These are phyloP conservation scores for Anthopleura sola DNA, from an alignment of 64 coral and sea anemone genomes.

Conservation along the genomic window DNA sequence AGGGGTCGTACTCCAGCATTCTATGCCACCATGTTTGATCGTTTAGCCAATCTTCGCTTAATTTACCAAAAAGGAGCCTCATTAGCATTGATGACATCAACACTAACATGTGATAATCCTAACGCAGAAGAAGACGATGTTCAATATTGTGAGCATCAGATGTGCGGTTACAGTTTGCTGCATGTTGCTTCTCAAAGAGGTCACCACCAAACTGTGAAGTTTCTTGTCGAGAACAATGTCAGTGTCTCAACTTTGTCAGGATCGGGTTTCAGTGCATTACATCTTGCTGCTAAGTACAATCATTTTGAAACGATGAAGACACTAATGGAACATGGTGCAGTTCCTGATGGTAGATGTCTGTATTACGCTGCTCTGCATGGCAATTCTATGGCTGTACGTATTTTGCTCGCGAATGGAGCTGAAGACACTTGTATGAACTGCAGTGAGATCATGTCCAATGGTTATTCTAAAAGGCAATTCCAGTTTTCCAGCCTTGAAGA, in stretches of 20 bases:
- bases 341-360: constrained; percentile 20
- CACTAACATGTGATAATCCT: neutral
- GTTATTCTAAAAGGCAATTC: neutral
- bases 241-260: neutral
- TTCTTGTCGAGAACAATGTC: constrained; percentile 42
- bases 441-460: neutral
- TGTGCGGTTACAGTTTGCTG: constrained; percentile 53
- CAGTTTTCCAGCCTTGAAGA: neutral
- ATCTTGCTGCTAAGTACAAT: constrained; percentile 52
- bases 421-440: constrained; percentile 30
- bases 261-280: constrained; percentile 29
- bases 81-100: constrained; percentile 13
- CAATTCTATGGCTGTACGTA: constrained; percentile 14
- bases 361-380: constrained; percentile 27
- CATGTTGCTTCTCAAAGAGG: constrained; percentile 71
- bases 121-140: constrained; percentile 5
- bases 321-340: neutral
- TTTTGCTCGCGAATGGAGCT: constrained; percentile 19
- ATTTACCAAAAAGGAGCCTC: constrained; percentile 51
- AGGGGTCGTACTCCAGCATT: constrained; percentile 61
- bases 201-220: constrained; percentile 28
- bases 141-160: constrained; percentile 50
- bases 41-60: constrained; percentile 21
- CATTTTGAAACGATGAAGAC: constrained; percentile 2
- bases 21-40: constrained; percentile 32